phyloP scores from a whole-genome alignment of 2,113 vertebrate species.

The Tragelaphus strepsiceros region DNA sequence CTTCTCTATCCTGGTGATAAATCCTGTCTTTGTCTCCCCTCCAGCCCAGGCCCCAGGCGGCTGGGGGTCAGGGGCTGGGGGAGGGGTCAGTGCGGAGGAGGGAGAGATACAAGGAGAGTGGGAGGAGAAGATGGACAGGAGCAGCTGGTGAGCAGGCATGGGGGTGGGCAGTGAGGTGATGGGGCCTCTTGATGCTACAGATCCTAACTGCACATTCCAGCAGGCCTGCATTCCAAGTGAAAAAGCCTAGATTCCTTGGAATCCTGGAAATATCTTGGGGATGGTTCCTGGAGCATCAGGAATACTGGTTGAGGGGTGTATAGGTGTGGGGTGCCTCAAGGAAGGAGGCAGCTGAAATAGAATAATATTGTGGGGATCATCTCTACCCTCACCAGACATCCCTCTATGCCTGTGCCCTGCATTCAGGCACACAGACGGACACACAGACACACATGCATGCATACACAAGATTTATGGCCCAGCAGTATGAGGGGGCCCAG shows the following conservation, averaged over 20 bases:
- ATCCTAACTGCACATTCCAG: constrained; percentile 52
- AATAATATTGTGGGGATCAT: background rate
- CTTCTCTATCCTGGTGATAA: constrained; percentile 64
- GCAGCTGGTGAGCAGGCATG: constrained; percentile 67
- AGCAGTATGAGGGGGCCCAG: background rate
- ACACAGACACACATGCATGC: background rate
- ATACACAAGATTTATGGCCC: constrained; percentile 16
- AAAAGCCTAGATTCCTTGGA: constrained; percentile 25
- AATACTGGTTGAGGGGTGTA: background rate
- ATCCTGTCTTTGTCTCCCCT: constrained; percentile 72
- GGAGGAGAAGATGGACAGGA: constrained; percentile 64
- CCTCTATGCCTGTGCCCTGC: background rate
- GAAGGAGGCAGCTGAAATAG: background rate
- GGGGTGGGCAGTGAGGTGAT: background rate
- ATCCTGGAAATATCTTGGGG: background rate
- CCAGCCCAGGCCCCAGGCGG: constrained; percentile 44
- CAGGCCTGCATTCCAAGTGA: constrained; percentile 49
- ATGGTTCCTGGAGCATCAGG: background rate
- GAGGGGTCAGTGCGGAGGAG: constrained; percentile 37
- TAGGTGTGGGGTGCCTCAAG: background rate
- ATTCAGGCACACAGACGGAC: background rate
- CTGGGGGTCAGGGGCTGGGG: constrained; percentile 63
- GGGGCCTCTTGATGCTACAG: constrained; percentile 44
- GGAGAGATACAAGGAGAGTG: constrained; percentile 29
- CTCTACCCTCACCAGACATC: background rate